Percentiles rank a stretch among this genome's conserved stretches.
phyloP scores from a whole-genome alignment of 1,140 invertebrate species.

The Drosophila persimilis region DNA sequence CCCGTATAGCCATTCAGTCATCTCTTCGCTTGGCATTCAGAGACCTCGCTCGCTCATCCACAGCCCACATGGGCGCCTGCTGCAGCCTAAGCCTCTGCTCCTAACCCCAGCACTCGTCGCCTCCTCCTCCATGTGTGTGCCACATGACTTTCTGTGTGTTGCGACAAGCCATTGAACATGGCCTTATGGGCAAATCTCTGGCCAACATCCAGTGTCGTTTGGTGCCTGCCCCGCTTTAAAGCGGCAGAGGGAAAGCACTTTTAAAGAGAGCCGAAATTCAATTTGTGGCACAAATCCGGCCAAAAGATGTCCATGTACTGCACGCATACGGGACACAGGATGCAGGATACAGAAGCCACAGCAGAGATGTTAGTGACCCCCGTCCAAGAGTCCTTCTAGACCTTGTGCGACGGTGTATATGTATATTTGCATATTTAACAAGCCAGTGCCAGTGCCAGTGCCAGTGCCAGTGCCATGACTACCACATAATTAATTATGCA shows the following conservation, averaged over 20 bases:
- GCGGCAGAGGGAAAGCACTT: not conserved
- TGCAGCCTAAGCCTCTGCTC: constrained; percentile 14
- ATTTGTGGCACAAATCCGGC: constrained; percentile 9
- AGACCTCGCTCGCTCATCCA: constrained; percentile 45
- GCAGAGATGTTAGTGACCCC: constrained; percentile 36
- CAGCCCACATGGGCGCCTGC: constrained; percentile 14
- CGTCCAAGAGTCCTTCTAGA: constrained; percentile 24
- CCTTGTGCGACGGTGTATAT: constrained; percentile 25
- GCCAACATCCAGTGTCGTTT: no score
- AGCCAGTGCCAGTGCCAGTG: constrained; percentile 47
- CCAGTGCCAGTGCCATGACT: constrained; percentile 13
- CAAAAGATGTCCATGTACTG: constrained; percentile 12
- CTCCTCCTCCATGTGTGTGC: constrained; percentile 3
- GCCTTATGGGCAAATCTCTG: constrained; percentile 42
- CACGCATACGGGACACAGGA: no score
- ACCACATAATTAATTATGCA: constrained; percentile 81
- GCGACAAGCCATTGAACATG: constrained; percentile 55
- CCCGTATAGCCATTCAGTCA: constrained; percentile 56
- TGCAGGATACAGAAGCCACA: no score
- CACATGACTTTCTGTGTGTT: constrained; percentile 16
- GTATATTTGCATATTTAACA: constrained; percentile 78
- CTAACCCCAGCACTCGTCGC: no score
- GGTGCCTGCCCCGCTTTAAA: constrained; percentile 12
- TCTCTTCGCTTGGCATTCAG: constrained; percentile 54
- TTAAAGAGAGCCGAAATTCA: not conserved